A percentile compares a stretch with the other conserved stretches of the same genome.
Evolutionary conservation across 2,797 vertebrate species (phyloP).

Genomic region (Sternotherus odoratus): DNA sequence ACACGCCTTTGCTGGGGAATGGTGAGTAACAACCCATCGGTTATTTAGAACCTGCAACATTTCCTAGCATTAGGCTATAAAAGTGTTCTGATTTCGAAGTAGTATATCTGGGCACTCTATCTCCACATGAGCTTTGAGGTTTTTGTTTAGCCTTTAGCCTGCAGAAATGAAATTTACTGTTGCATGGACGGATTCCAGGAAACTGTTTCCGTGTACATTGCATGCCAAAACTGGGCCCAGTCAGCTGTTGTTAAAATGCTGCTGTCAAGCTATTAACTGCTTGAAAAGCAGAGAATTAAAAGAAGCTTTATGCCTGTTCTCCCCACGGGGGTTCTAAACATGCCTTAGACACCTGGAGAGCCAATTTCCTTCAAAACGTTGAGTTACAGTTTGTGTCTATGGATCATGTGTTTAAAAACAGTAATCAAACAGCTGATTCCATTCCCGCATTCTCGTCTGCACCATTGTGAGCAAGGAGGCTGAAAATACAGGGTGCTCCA

Average conservation of each 20-base stretch:
- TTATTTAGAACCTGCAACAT: rapidly evolving
- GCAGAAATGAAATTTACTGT: slow-evolving; percentile 69
- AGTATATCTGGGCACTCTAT: slow-evolving; percentile 50
- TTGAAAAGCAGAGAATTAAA: slow-evolving; percentile 76
- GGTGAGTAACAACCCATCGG: not conserved
- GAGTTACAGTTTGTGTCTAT: slow-evolving; percentile 75
- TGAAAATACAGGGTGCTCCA: slow-evolving; percentile 23
- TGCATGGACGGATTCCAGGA: slow-evolving; percentile 70
- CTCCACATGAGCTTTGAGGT: slow-evolving; percentile 27
- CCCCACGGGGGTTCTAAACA: slow-evolving; percentile 62
- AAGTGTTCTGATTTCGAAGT: slow-evolving; percentile 53
- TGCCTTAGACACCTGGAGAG: slow-evolving; percentile 59
- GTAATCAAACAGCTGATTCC: slow-evolving; percentile 28
- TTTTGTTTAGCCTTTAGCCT: slow-evolving; percentile 50
- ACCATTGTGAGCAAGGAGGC: slow-evolving; percentile 30
- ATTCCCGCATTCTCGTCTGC: not conserved
- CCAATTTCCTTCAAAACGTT: slow-evolving; percentile 63
- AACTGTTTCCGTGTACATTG: slow-evolving; percentile 63
- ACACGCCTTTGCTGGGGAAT: not conserved
- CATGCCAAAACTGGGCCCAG: slow-evolving; percentile 74
- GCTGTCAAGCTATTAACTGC: slow-evolving; percentile 76
- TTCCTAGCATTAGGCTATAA: slow-evolving; percentile 22
- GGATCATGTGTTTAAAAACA: slow-evolving; percentile 57
- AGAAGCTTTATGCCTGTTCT: slow-evolving; percentile 64
- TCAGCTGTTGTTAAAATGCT: slow-evolving; percentile 78